Conservation (phyloP, 1,140 invertebrate genomes). For the Neotoxoptera formosana region DNA sequence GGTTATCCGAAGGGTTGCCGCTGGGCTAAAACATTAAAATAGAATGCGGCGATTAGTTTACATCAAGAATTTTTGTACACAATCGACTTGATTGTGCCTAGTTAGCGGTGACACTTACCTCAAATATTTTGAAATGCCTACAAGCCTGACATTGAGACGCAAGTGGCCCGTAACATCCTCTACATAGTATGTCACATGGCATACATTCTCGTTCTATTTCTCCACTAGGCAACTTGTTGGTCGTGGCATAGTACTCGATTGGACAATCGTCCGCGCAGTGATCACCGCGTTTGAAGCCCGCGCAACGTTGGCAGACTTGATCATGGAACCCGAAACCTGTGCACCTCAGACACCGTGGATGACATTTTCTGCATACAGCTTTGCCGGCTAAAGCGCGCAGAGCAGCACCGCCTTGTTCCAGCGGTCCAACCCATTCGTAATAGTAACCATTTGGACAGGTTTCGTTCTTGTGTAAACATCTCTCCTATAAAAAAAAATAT, state of each 20-base stretch:
- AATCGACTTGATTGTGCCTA: not conserved
- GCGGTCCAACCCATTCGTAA: conserved; percentile 81
- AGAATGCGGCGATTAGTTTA: not conserved
- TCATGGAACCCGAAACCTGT: conserved; percentile 87
- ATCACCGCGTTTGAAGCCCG: conserved; percentile 83
- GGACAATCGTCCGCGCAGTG: conserved; percentile 93
- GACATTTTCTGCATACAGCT: conserved; percentile 86
- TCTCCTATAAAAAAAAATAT: conserved; percentile 64
- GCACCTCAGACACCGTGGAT: conserved; percentile 88
- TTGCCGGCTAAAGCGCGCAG: conserved; percentile 78
- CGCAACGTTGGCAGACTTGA: conserved; percentile 84
- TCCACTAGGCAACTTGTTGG: conserved; percentile 66
- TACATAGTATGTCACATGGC: conserved; percentile 81
- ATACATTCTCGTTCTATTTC: conserved; percentile 69
- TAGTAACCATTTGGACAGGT: conserved; percentile 84
- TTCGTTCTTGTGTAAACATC: conserved; percentile 81
- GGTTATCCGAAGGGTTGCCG: conserved; percentile 68
- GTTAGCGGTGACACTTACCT: conserved; percentile 63
- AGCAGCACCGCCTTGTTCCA: conserved; percentile 71
- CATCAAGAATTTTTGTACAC: not conserved
- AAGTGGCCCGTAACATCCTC: conserved; percentile 82
- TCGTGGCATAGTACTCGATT: conserved; percentile 81
- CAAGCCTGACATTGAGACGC: conserved; percentile 83
- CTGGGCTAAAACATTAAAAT: conserved; percentile 64
- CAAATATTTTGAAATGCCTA: conserved; percentile 83